Conservation (phyloP, 2,888 invertebrate species). For the Drosophila diplacantha region DNA sequence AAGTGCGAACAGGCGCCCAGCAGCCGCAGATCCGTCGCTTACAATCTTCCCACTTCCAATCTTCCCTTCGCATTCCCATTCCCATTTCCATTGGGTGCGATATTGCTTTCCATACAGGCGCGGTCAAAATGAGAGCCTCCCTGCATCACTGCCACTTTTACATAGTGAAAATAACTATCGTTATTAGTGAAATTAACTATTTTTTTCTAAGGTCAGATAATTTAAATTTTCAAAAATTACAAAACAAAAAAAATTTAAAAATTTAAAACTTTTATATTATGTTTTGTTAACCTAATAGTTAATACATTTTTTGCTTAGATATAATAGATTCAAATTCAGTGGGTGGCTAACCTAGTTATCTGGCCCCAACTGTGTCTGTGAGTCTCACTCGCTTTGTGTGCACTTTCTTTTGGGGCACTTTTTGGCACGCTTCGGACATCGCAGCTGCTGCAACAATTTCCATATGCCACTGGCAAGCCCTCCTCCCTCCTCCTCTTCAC, state of each 20-base stretch:
- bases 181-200: no score
- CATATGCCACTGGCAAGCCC: conserved; percentile 35
- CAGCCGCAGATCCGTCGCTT: conserved; percentile 21
- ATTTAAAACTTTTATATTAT: no score
- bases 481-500: background rate
- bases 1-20: conserved; percentile 54
- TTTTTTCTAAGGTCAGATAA: no score
- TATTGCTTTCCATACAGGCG: conserved; percentile 12
- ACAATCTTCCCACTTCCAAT: conserved; percentile 10
- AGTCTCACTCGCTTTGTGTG: background rate
- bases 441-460: conserved; percentile 51
- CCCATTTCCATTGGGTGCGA: conserved; percentile 14
- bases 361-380: conserved; percentile 1
- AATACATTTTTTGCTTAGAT: background rate
- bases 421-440: conserved; percentile 58
- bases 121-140: background rate
- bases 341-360: background rate
- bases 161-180: background rate
- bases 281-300: background rate
- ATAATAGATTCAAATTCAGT: no score
- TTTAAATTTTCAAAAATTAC: no score
- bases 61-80: background rate
- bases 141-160: background rate
- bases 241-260: no score
- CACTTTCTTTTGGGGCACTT: conserved; percentile 27